Percentiles rank a stretch among this genome's conserved stretches.
phyloP scores from a whole-genome alignment of 37 sponge, comb jelly and placozoan genomes.

The Crambe crambe region DNA sequence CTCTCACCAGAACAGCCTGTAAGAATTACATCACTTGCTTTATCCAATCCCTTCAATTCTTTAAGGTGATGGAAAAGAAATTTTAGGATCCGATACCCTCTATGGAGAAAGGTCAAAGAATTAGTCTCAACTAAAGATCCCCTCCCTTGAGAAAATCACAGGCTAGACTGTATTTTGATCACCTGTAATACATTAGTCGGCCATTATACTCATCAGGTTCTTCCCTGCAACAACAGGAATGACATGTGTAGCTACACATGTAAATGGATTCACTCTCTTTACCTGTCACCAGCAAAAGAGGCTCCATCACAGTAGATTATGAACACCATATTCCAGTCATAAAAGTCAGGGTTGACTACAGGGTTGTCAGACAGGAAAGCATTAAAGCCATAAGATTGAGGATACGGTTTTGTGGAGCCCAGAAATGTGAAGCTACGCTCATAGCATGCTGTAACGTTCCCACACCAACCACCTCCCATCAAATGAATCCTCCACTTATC shows the following conservation, averaged over 20 bases:
- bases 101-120: background rate
- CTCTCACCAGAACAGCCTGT: slow-evolving; percentile 85
- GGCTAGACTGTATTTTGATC: background rate
- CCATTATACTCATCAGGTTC: slow-evolving; percentile 27
- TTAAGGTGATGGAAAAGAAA: slow-evolving; percentile 25
- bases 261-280: background rate
- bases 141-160: no score
- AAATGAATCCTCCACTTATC: slow-evolving; percentile 78
- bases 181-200: slow-evolving; percentile 50
- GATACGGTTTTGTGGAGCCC: slow-evolving; percentile 78
- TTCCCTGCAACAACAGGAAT: slow-evolving; percentile 1
- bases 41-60: slow-evolving; percentile 50
- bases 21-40: slow-evolving; percentile 65
- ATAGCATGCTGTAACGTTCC: slow-evolving; percentile 37
- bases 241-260: background rate
- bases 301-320: slow-evolving; percentile 91
- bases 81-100: slow-evolving; percentile 23
- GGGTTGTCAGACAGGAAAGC: slow-evolving; percentile 67
- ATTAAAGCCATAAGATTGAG: background rate
- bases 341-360: slow-evolving; percentile 68
- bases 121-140: no score
- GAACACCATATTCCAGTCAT: slow-evolving; percentile 70
- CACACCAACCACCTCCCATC: slow-evolving; percentile 88
- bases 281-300: slow-evolving; percentile 77
- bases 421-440: slow-evolving; percentile 60